A percentile compares a stretch with the other conserved stretches of the same genome.
These are phyloP conservation scores for Scortum barcoo DNA, from an alignment of 2,113 vertebrate species.

Conservation along the genomic window DNA sequence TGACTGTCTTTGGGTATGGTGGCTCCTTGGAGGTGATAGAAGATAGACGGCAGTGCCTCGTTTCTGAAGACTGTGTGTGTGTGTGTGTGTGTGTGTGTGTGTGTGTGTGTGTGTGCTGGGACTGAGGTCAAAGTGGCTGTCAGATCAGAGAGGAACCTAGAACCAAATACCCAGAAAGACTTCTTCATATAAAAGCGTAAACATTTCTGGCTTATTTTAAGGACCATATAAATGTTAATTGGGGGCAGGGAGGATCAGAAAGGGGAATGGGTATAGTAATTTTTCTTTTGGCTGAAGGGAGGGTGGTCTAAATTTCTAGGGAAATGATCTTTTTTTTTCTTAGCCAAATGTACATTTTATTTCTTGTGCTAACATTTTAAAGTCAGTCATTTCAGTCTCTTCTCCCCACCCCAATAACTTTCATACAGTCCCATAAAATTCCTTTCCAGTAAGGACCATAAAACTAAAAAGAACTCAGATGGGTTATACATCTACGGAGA, in stretches of 20 bases:
- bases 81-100: constrained; percentile 6
- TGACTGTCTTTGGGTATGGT: background rate
- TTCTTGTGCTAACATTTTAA: too few relatives aligned
- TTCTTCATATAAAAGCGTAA: background rate
- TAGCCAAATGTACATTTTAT: background rate
- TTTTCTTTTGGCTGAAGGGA: constrained; percentile 2
- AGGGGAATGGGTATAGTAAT: background rate
- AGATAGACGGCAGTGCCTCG: constrained; percentile 7
- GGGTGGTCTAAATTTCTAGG: background rate
- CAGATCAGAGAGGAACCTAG: constrained; percentile 13
- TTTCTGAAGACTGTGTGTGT: background rate
- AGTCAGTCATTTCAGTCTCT: too few relatives aligned
- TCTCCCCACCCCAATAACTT: background rate
- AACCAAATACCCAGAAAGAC: constrained; percentile 2
- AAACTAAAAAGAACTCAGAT: background rate
- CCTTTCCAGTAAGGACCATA: background rate
- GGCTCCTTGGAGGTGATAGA: constrained; percentile 25
- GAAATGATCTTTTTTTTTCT: background rate
- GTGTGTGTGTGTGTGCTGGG: background rate
- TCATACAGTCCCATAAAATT: background rate
- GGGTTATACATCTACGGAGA: background rate
- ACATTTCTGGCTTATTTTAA: background rate
- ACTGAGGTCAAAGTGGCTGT: constrained; percentile 43
- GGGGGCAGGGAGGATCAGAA: background rate
- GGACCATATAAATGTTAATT: background rate